Conservation (phyloP, 2,113 vertebrate species). For the Menura novaehollandiae region DNA sequence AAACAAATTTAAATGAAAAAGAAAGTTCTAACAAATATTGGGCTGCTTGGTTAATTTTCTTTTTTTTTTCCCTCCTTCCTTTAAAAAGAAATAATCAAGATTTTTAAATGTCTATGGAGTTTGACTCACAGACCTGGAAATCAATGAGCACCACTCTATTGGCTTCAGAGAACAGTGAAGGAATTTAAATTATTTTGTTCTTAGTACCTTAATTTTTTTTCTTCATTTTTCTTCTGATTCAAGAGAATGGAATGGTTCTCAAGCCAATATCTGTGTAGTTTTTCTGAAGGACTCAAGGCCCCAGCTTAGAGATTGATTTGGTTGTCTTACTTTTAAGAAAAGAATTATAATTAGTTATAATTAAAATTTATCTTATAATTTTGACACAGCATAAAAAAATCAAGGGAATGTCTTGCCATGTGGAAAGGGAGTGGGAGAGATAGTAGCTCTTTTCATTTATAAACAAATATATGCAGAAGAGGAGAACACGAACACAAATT, state of each 20-base stretch:
- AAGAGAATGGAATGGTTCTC: background rate
- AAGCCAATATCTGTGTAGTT: background rate
- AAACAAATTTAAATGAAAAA: background rate
- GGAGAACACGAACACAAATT: background rate
- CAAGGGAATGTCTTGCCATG: background rate
- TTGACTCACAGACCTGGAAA: background rate
- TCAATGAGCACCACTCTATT: background rate
- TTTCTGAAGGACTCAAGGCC: background rate
- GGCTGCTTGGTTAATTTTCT: background rate
- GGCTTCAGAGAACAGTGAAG: background rate
- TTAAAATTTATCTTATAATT: background rate
- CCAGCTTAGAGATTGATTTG: background rate
- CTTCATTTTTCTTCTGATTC: background rate
- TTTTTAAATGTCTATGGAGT: background rate
- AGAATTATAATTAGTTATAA: background rate
- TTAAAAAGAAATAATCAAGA: background rate
- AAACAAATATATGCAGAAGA: constrained; percentile 38
- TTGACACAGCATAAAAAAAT: background rate
- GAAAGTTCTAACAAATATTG: background rate
- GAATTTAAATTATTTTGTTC: background rate
- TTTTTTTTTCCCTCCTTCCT: background rate
- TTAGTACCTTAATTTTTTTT: background rate
- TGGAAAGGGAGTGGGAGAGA: background rate
- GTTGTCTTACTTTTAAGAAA: background rate
- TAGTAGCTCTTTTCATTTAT: background rate